Conservation (phyloP, 92 coral and sea anemone species). For the Pocillopora grandis region DNA sequence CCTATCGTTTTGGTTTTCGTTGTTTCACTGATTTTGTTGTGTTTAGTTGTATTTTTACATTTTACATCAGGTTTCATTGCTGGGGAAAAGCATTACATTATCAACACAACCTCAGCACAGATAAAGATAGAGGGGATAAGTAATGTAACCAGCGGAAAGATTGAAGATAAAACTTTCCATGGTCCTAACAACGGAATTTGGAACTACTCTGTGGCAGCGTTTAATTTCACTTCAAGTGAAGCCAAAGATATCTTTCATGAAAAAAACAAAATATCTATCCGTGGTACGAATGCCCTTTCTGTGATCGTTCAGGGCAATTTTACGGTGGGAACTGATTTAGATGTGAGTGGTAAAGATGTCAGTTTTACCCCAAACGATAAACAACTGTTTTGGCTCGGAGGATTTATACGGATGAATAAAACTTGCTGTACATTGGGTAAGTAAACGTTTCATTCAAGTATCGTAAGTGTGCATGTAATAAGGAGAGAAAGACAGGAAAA, state of each 20-base stretch:
- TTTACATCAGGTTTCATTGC: not conserved
- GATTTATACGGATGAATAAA: slow-evolving; percentile 72
- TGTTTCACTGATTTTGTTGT: not conserved
- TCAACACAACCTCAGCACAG: slow-evolving; percentile 38
- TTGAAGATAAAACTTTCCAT: slow-evolving; percentile 30
- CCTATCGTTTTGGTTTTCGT: not conserved
- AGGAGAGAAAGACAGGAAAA: not conserved
- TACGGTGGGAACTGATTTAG: slow-evolving; percentile 47
- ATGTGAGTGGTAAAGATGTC: slow-evolving; percentile 63
- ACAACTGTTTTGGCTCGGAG: slow-evolving; percentile 67
- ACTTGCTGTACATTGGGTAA: slow-evolving; percentile 81
- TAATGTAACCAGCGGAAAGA: slow-evolving; percentile 2
- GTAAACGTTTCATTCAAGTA: not conserved
- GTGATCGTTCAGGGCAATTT: slow-evolving; percentile 48
- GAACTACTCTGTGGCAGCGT: slow-evolving; percentile 71
- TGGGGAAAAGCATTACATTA: not conserved
- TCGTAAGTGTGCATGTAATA: not conserved
- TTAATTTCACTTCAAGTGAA: slow-evolving; percentile 2
- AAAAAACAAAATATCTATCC: slow-evolving; percentile 21
- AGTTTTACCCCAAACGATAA: not conserved
- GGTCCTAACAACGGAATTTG: slow-evolving; percentile 76
- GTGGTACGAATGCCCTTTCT: slow-evolving; percentile 64
- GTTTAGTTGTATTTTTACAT: not conserved
- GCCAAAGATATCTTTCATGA: not conserved
- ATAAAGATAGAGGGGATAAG: not conserved